Conservation (phyloP, 2,888 invertebrate species). For the Tigriopus californicus region DNA sequence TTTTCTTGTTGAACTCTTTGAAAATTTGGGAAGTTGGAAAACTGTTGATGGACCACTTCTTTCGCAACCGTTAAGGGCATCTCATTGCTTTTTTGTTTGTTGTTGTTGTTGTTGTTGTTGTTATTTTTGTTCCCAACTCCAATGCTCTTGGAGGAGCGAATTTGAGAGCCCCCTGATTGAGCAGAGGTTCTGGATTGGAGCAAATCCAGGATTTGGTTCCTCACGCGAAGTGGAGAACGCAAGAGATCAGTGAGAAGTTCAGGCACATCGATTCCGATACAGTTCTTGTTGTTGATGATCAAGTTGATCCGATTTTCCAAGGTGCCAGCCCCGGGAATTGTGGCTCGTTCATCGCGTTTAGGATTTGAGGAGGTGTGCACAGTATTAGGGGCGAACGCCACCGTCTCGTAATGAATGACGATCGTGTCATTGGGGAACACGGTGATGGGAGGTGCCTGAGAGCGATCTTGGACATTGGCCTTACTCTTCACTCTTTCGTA, state of each 20-base stretch:
- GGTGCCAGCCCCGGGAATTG: not conserved
- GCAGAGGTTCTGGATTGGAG: not conserved
- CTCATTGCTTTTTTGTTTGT: too few relatives aligned
- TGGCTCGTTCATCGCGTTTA: too few relatives aligned
- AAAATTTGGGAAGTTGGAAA: conserved; percentile 1
- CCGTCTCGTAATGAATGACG: too few relatives aligned
- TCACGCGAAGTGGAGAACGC: not conserved
- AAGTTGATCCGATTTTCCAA: not conserved
- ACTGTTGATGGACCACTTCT: not conserved
- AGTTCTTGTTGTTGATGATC: not conserved
- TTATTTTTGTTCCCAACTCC: not conserved
- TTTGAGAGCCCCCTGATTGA: too few relatives aligned
- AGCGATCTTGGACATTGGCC: too few relatives aligned
- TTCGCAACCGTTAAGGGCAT: not conserved
- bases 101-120: too few relatives aligned
- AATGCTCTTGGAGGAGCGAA: not conserved
- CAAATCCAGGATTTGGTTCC: not conserved
- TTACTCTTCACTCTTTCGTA: too few relatives aligned
- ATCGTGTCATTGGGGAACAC: too few relatives aligned
- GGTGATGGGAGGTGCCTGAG: too few relatives aligned
- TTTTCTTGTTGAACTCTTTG: not conserved
- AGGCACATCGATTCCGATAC: not conserved
- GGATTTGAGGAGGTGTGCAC: too few relatives aligned
- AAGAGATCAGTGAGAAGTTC: not conserved
- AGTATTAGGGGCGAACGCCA: too few relatives aligned